phyloP scores from a whole-genome alignment of 1,140 invertebrate genomes.

The Zaprionus tsacasi region DNA sequence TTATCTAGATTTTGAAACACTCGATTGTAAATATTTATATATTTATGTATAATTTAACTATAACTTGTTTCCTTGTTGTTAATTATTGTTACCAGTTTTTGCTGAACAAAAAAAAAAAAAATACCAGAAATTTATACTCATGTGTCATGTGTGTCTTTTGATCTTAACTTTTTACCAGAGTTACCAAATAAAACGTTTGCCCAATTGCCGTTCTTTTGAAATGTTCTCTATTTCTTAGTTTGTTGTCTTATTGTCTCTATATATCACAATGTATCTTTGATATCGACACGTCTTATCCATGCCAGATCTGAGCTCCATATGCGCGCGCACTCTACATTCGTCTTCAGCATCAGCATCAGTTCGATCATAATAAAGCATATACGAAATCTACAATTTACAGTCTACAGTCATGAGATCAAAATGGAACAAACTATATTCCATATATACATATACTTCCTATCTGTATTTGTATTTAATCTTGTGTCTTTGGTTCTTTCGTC shows the following conservation, averaged over 20 bases:
- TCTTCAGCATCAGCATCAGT: background rate
- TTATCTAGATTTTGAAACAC: conserved; percentile 33
- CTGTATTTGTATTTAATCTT: background rate
- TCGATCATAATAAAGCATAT: conserved; percentile 7
- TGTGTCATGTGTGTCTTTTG: conserved; percentile 38
- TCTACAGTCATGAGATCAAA: conserved; percentile 9
- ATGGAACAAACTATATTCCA: background rate
- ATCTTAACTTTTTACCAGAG: conserved; percentile 35
- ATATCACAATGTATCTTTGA: background rate
- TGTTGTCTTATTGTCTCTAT: conserved; percentile 39
- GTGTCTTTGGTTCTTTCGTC: conserved; percentile 5
- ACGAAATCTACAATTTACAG: background rate
- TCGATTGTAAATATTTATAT: conserved; percentile 43
- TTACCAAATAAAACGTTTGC: conserved; percentile 47
- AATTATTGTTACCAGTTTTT: conserved; percentile 70
- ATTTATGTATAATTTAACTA: conserved; percentile 32
- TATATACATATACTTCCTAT: background rate
- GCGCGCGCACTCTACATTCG: background rate
- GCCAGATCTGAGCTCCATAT: background rate
- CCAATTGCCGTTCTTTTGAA: conserved; percentile 55
- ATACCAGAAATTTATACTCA: conserved; percentile 14
- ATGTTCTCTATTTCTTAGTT: conserved; percentile 55
- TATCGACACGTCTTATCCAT: background rate
- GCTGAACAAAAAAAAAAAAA: conserved; percentile 22
- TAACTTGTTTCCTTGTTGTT: conserved; percentile 67